These are phyloP conservation scores for Paraescarpia echinospica DNA, from an alignment of 1,140 invertebrate species.

Conservation along the genomic window DNA sequence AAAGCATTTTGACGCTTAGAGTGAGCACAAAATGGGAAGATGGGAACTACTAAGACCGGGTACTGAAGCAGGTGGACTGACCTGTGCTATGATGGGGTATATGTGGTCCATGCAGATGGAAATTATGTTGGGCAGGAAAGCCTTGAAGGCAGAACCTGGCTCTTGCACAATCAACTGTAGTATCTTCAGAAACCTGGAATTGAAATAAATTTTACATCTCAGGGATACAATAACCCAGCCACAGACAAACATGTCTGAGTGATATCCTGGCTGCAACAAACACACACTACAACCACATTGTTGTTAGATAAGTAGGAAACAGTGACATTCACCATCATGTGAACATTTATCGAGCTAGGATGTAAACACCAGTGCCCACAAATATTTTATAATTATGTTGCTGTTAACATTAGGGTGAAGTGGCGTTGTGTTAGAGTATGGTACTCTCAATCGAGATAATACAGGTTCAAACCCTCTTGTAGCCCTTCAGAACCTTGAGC, in stretches of 20 bases:
- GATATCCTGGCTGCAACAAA: background rate
- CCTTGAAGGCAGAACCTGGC: constrained; percentile 71
- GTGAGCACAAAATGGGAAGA: too few species aligned
- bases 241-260: background rate
- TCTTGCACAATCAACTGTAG: constrained; percentile 78
- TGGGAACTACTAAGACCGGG: background rate
- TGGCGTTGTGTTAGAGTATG: too few species aligned
- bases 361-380: too few species aligned
- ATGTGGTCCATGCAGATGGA: constrained; percentile 76
- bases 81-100: constrained; percentile 70
- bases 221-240: background rate
- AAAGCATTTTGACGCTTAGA: too few species aligned
- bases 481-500: too few species aligned
- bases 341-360: too few species aligned
- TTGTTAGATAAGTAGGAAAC: too few species aligned
- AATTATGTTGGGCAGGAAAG: constrained; percentile 72
- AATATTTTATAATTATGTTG: too few species aligned
- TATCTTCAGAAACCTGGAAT: constrained; percentile 68
- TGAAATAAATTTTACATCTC: background rate
- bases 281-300: background rate
- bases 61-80: constrained; percentile 32
- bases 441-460: too few species aligned
- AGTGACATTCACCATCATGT: too few species aligned
- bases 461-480: too few species aligned
- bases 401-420: too few species aligned